Base-by-base conservation (phyloP, 2,797 vertebrate species). In the Leptoclinus maculatus region DNA sequence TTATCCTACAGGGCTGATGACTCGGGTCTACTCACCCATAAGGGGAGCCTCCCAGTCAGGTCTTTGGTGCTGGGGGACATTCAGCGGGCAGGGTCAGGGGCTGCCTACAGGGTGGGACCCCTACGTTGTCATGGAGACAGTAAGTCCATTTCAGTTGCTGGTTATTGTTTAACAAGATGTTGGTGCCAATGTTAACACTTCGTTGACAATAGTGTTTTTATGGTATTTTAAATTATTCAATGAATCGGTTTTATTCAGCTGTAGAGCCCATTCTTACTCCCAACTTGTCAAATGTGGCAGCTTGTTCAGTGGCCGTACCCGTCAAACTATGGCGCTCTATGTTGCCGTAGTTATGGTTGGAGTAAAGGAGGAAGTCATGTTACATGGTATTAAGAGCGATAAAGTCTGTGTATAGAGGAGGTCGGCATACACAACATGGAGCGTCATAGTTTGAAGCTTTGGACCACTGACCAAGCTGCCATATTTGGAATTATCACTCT, bases 121-220 rank as follows among this genome's bases (percentile, higher is more conserved):
- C 94, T 99, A 3, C 95, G 95, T 81, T 99, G 98, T 83, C 94
- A 85, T 71, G 98, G 97, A 84, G 97, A 99, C 91, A 96, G 98
- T 99, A 95, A 96, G 97, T 97, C 5, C 6, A 34, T 27, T 41
- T 73, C 88, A 96, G 1, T 39, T 21, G 5, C 41, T 32, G 19
- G 11, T 63, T 66, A 43, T 64, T 41, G 36, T 32, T 70, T 58
- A 32, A 8, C 19, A 36, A 0, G 1, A 25, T 8, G 16, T 51
- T 38, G 32, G 14, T n/a, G 32, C 59, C 19, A 23, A 25, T 60
- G 23, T 41, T 47, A 71, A 58, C 5, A 62, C 47, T 45, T 45
- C 12, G 25, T 32, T 34, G 32, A 34, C 32, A 19, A 17, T 8
- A 36, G 2, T 59, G 19, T 41, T 72, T 57, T 80, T 13, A 21